phyloP scores from a whole-genome alignment of 2,113 vertebrate species.

The Etia nguti region DNA sequence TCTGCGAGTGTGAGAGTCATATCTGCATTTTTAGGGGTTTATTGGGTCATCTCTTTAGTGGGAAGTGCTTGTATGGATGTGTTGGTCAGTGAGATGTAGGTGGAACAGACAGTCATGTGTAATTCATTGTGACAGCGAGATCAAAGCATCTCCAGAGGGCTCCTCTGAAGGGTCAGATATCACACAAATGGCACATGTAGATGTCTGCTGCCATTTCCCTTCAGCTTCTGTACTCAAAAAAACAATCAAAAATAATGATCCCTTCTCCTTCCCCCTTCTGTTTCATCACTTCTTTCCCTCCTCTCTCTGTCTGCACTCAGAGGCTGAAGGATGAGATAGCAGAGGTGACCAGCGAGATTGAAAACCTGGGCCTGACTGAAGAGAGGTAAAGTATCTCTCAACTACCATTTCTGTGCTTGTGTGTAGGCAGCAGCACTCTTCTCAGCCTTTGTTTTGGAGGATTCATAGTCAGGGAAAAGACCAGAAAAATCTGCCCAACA shows the following conservation, averaged over 20 bases:
- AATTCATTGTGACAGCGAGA: background rate
- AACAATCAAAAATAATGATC: background rate
- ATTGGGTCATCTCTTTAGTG: background rate
- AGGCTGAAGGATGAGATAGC: conserved; percentile 98
- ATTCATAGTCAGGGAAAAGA: background rate
- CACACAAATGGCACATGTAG: background rate
- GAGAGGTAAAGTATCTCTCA: conserved; percentile 80
- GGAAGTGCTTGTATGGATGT: background rate
- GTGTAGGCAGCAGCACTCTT: background rate
- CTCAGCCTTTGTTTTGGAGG: background rate
- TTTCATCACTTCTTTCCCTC: background rate
- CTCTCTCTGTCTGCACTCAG: conserved; percentile 59
- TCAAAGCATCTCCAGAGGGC: background rate
- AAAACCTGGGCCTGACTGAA: conserved; percentile 91
- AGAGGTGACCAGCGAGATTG: conserved; percentile 96
- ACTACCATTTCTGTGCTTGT: background rate
- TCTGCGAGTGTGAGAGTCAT: background rate
- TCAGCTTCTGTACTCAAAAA: background rate
- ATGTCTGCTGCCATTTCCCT: background rate
- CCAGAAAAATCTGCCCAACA: background rate
- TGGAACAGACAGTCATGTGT: background rate
- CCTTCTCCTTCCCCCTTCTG: background rate
- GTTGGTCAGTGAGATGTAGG: background rate
- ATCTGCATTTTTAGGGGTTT: background rate
- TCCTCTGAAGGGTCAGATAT: background rate